Evolutionary conservation across 2,113 vertebrate species (phyloP).

Genomic region (Donacobius atricapilla): DNA sequence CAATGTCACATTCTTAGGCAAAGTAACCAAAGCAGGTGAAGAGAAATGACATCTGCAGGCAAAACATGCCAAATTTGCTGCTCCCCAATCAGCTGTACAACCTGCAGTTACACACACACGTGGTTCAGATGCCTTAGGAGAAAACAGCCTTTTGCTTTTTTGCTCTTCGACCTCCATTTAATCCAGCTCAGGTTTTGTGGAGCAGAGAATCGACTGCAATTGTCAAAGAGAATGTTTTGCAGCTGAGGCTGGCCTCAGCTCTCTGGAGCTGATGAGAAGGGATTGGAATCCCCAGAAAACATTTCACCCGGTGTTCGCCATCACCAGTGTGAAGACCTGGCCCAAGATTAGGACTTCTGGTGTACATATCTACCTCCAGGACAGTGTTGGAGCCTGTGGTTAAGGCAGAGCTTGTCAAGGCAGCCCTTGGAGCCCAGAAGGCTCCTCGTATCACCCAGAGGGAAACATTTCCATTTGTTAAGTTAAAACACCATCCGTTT

Average conservation of each 20-base stretch:
- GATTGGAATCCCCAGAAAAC: not conserved
- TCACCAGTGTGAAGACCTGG: not conserved
- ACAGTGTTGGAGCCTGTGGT: not conserved
- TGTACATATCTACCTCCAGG: not conserved
- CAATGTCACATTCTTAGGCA: not conserved
- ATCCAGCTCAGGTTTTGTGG: not conserved
- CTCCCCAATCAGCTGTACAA: not conserved
- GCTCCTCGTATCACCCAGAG: not conserved
- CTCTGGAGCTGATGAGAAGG: not conserved
- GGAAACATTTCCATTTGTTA: not conserved
- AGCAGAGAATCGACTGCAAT: not conserved
- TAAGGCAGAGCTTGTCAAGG: not conserved
- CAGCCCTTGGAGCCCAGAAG: not conserved
- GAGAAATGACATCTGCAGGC: slow-evolving; percentile 24
- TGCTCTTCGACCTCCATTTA: not conserved
- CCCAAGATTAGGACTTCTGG: not conserved
- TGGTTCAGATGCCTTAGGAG: not conserved
- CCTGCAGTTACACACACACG: not conserved
- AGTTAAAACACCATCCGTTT: not conserved
- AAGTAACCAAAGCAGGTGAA: slow-evolving; percentile 29
- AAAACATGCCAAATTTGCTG: slow-evolving; percentile 20
- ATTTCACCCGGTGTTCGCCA: not conserved
- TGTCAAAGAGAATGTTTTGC: not conserved
- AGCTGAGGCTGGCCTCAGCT: not conserved
- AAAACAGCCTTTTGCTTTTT: not conserved